Evolutionary conservation across 2,113 vertebrate genomes (phyloP).

Genomic region (Corythornis vintsioides): DNA sequence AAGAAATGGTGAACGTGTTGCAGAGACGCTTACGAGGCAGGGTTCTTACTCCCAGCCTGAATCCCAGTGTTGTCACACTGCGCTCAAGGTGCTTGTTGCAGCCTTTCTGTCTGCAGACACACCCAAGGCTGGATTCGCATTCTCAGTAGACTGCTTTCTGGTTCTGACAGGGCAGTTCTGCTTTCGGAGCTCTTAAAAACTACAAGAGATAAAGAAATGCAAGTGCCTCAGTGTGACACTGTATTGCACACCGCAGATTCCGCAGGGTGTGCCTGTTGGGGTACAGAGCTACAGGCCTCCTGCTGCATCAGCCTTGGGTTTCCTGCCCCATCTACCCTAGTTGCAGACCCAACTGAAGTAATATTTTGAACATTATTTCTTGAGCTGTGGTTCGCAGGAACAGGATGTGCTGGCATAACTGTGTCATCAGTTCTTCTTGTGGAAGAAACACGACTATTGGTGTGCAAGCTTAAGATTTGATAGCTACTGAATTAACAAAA

Average conservation of each 20-base stretch:
- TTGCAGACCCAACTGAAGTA: conserved; percentile 29
- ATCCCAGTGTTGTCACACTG: fast-evolving
- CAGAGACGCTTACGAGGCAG: fast-evolving
- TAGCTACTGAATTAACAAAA: conserved; percentile 10
- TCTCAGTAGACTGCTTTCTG: background rate
- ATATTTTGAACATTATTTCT: conserved; percentile 5
- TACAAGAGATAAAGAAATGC: background rate
- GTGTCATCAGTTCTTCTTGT: conserved; percentile 35
- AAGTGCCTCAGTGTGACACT: background rate
- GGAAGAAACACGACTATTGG: background rate
- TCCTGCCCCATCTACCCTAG: conserved; percentile 12
- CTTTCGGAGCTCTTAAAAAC: background rate
- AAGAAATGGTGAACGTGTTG: background rate
- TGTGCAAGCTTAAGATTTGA: background rate
- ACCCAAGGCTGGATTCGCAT: background rate
- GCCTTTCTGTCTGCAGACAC: background rate
- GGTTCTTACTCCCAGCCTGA: background rate
- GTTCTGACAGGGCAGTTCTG: conserved; percentile 4
- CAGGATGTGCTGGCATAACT: conserved; percentile 50
- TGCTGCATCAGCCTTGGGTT: background rate
- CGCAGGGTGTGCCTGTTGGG: background rate
- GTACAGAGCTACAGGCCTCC: background rate
- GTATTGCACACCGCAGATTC: too few species aligned
- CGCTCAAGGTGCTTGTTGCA: background rate
- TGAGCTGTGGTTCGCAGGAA: conserved; percentile 33